phyloP scores from a whole-genome alignment of 2,113 vertebrate genomes.

The Centropus bengalensis region DNA sequence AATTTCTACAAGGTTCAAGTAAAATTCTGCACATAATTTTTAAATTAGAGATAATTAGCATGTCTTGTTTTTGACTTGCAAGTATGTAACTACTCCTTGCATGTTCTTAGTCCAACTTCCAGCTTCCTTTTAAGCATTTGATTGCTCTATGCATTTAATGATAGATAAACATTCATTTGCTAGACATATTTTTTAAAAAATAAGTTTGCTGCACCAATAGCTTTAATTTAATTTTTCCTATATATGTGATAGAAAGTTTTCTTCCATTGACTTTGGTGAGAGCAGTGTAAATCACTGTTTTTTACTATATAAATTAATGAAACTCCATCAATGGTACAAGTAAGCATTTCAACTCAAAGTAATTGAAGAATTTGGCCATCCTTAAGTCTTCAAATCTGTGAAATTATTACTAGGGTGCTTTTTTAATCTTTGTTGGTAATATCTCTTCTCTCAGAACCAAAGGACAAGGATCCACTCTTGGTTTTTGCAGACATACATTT shows the following conservation, averaged over 20 bases:
- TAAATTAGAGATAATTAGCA: not conserved
- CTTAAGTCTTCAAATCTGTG: not conserved
- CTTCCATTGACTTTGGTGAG: not conserved
- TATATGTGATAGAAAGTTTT: not conserved
- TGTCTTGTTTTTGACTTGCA: not conserved
- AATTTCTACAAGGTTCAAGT: not conserved
- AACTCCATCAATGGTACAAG: not conserved
- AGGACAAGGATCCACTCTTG: conserved; percentile 18
- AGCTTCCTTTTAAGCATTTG: not conserved
- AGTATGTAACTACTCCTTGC: not conserved
- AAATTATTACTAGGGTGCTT: not conserved
- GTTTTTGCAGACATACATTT: not conserved
- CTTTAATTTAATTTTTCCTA: not conserved
- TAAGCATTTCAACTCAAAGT: not conserved
- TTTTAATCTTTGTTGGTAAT: not conserved
- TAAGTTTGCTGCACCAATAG: not conserved
- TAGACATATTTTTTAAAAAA: not conserved
- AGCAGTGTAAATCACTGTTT: not conserved
- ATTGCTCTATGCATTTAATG: not conserved
- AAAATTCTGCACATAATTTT: conserved; percentile 5
- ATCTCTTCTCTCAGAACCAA: not conserved
- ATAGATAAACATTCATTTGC: not conserved
- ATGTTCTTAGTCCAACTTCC: not conserved
- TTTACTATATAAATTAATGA: not conserved
- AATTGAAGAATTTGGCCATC: not conserved